Percentiles rank a stretch among this genome's conserved stretches.
phyloP scores from a whole-genome alignment of 1,140 invertebrate genomes.

The Euwallacea similis region DNA sequence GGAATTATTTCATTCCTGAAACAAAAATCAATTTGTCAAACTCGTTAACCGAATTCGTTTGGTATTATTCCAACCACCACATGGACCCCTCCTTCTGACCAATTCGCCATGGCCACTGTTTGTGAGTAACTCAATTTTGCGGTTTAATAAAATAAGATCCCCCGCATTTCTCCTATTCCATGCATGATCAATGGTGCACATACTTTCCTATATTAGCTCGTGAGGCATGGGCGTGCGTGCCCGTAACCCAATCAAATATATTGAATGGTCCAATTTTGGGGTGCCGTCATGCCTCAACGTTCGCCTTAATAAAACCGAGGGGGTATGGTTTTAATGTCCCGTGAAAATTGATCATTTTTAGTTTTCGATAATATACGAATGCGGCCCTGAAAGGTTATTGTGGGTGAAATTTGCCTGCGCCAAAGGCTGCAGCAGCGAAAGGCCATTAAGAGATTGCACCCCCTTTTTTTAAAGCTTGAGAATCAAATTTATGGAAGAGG shows the following conservation, averaged over 20 bases:
- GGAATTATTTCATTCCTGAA: too few species aligned
- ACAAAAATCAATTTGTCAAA: too few species aligned
- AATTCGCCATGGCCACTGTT: slow-evolving; percentile 1
- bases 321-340: slow-evolving; percentile 24
- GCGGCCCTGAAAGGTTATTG: slow-evolving; percentile 7
- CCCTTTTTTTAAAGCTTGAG: neutral
- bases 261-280: slow-evolving; percentile 33
- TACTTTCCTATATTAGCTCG: slow-evolving; percentile 14
- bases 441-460: slow-evolving; percentile 4
- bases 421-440: too few species aligned
- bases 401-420: neutral
- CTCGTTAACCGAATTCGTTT: too few species aligned
- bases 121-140: slow-evolving; percentile 31
- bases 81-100: neutral
- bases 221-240: slow-evolving; percentile 14
- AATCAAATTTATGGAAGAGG: neutral
- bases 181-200: slow-evolving; percentile 36
- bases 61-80: too few species aligned
- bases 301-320: slow-evolving; percentile 28
- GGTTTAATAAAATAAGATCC: slow-evolving; percentile 35
- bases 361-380: slow-evolving; percentile 14
- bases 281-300: slow-evolving; percentile 31
- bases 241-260: slow-evolving; percentile 32
- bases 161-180: slow-evolving; percentile 22
- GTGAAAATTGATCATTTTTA: slow-evolving; percentile 30